phyloP scores from a whole-genome alignment of 2,797 vertebrate species.

The Ibycter americanus region DNA sequence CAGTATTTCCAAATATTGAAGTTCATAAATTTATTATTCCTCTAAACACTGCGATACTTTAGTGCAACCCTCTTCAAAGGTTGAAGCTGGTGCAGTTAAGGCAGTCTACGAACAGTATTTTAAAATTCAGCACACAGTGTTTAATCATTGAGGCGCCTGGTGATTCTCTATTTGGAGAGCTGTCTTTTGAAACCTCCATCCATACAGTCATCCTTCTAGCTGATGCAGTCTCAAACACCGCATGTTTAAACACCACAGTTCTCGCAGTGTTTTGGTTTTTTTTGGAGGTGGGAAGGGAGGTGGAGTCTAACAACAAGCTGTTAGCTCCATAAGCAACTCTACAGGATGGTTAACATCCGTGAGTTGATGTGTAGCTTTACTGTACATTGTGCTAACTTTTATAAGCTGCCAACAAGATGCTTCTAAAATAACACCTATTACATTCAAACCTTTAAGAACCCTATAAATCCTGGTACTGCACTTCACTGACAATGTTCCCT shows the following conservation, averaged over 20 bases:
- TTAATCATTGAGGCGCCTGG: not conserved
- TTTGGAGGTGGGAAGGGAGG: not conserved
- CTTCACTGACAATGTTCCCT: not conserved
- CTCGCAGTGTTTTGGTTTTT: not conserved
- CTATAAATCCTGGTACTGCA: not conserved
- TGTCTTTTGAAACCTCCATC: not conserved
- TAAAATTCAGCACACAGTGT: constrained; percentile 7
- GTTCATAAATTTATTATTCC: not conserved
- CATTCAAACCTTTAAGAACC: not conserved
- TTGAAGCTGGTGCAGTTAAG: constrained; percentile 13
- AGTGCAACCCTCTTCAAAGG: constrained; percentile 9
- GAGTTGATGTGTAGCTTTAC: not conserved
- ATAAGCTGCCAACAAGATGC: not conserved
- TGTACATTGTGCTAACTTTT: not conserved
- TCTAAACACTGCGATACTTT: not conserved
- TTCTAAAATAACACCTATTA: not conserved
- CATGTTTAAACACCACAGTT: not conserved
- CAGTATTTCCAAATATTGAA: not conserved
- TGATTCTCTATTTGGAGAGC: not conserved
- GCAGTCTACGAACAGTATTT: not conserved
- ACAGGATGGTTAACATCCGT: not conserved
- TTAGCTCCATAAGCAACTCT: not conserved
- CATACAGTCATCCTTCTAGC: not conserved
- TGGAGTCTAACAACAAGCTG: not conserved
- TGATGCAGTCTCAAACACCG: not conserved